Evolutionary conservation across 2,888 invertebrate genomes (phyloP), one percentile per base, ranked within the genome.

Genomic region (Alentia gelatinosa): DNA sequence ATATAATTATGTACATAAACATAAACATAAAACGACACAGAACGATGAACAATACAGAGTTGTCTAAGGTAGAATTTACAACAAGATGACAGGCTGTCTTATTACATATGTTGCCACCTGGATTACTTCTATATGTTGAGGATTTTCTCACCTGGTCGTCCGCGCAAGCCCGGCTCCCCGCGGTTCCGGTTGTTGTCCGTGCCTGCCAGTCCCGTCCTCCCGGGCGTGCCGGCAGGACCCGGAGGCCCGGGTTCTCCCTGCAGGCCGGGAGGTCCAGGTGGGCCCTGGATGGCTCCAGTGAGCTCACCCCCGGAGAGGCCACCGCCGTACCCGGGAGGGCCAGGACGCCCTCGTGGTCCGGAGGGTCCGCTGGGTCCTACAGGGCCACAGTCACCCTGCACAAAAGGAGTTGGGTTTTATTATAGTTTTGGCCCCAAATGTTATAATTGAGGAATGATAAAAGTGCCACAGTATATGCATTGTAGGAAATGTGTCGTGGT

Each of bases 331-430:
- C 74, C 74, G 4, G 74, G 39, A 39, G 37, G 30, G 9, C 86
- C 86, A 0, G 86, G 86, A 1, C 26, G 86, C 1, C 86, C 86
- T 42, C 47, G 79, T 1, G 39, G 35, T 9, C 79, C 79, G 1
- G 79, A 9, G 9, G n/a, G 63, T n/a, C 89, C 89, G 4, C 40
- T n/a, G 5, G 74, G 39, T 9, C 89, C 89, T 4, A 33, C 26
- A 23, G 40, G 40, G 30, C 89, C 89, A 19, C 89, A 56, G 50
- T 89, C 89, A 35, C 89, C 89, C n/a, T n/a, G n/a, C n/a, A n/a
- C 74, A 9, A 5, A 74, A 33, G 74, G 19, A 30, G 75, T n/a
- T n/a, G n/a, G n/a, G n/a, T n/a, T n/a, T n/a, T n/a, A n/a, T n/a
- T n/a, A n/a, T n/a, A n/a, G n/a, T 47, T 88, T 68, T 30, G 5